Base-by-base conservation (phyloP, 2,113 vertebrate species). In the Platycercus adscitus region DNA sequence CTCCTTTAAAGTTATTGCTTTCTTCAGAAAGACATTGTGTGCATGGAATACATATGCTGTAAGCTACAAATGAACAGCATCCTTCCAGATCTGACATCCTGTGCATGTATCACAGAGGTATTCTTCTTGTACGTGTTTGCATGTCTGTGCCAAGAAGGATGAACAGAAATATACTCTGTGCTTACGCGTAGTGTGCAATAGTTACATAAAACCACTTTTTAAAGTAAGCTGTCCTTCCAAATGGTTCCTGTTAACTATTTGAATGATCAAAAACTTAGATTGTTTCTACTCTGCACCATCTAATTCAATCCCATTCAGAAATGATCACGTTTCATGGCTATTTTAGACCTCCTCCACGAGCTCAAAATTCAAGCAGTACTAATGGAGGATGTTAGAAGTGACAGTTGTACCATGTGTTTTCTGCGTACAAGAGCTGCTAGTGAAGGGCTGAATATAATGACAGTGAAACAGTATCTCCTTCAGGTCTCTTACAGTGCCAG, bases 71-170 rank as follows among this genome's bases (percentile, higher is more conserved):
- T 33, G 18, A 60, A 39, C 37, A 69, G 58, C 7, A 41, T 53
- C 28, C 17, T 88, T 83, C 68, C 88, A 76, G 26, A 78, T 83
- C 17, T 81, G 83, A 31, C 15, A 58, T n/a, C 23, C 17, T 69
- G 29, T 85, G 11, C 24, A 73, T 63, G n/a, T 17, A 7, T 66
- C 47, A 80, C 21, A 6, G 33, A 85, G 33, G 47, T 33, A 44
- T 4, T 69, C 26, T 73, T n/a, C 69, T 60, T 63, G 14, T 9
- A 20, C 0, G 0, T 18, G 6, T 60, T 70, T 70, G 7, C 24
- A 21, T 21, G 39, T 46, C 28, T 83, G 37, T 24, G 50, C 47
- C 58, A 29, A 47, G 37, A 81, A 35, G 23, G 25, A 50, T 37
- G 26, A 88, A 35, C 24, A 76, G 75, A 82, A 77, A 60, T 10